A percentile compares a stretch with the other conserved stretches of the same genome.
These are phyloP conservation scores for Chironomus tentans DNA, from an alignment of 2,888 invertebrate genomes.

Conservation along the genomic window DNA sequence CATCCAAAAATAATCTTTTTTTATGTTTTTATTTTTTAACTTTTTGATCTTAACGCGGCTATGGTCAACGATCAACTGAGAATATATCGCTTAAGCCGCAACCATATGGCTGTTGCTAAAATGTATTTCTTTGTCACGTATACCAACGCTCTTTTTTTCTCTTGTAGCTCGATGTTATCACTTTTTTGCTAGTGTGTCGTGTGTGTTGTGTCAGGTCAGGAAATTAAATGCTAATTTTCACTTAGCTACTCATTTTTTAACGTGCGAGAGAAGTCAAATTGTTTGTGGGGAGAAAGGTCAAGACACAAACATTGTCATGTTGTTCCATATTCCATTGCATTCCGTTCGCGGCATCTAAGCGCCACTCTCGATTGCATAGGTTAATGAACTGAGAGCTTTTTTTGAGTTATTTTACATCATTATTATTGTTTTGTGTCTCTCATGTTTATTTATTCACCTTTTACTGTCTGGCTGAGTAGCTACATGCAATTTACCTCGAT, in stretches of 20 bases:
- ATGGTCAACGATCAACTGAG: slow-evolving; percentile 2
- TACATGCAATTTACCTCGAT: neutral
- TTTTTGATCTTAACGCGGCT: neutral
- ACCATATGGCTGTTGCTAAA: neutral
- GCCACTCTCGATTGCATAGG: neutral
- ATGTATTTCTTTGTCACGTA: neutral
- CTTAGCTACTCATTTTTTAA: neutral
- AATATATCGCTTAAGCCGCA: neutral
- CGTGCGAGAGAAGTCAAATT: neutral
- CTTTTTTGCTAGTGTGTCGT: neutral
- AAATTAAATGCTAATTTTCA: neutral
- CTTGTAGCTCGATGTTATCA: neutral
- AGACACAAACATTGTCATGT: neutral
- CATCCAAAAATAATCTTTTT: neutral
- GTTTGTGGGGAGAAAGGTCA: too few species aligned
- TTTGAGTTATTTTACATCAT: neutral
- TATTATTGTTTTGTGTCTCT: too few species aligned
- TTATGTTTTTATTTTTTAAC: neutral
- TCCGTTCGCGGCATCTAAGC: neutral
- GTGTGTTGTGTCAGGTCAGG: slow-evolving; percentile 1
- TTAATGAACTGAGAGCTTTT: neutral
- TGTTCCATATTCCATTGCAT: neutral
- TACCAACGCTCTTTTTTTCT: neutral
- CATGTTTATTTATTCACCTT: neutral
- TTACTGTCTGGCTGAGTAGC: neutral